These are phyloP conservation scores for Pollimyrus isidori DNA, from an alignment of 2,113 vertebrate species.

Conservation along the genomic window DNA sequence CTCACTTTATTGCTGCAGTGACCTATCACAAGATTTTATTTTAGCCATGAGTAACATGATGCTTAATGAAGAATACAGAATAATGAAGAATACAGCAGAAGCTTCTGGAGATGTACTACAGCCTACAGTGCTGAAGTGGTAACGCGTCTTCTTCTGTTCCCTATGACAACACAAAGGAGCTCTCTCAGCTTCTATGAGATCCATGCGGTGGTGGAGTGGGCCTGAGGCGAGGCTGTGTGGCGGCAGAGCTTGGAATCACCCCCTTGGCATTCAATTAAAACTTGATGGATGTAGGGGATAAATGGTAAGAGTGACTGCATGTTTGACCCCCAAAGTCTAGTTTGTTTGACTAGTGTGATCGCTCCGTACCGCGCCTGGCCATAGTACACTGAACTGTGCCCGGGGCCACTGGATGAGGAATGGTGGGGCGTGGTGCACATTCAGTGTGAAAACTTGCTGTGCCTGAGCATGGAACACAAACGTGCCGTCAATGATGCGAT, in stretches of 20 bases:
- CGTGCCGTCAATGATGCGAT: too few relatives aligned
- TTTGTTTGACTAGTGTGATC: neutral
- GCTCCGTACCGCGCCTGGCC: too few relatives aligned
- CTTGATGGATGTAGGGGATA: neutral
- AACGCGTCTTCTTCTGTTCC: neutral
- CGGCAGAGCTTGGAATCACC: neutral
- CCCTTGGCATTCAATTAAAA: neutral
- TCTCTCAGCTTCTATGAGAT: neutral
- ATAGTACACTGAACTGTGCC: neutral
- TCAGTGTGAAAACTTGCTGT: neutral
- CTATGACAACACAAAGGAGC: neutral
- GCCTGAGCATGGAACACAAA: neutral
- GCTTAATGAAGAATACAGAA: neutral
- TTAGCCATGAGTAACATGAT: neutral
- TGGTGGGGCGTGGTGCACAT: too few relatives aligned
- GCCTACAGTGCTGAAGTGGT: neutral
- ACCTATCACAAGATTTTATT: neutral
- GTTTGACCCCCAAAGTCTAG: neutral
- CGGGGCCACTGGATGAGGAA: too few relatives aligned
- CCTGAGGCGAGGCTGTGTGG: neutral
- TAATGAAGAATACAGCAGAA: neutral
- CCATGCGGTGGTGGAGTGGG: neutral
- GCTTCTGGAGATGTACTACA: neutral
- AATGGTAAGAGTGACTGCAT: neutral
- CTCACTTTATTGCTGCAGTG: neutral